Evolutionary conservation across 1,140 invertebrate genomes (phyloP).

Genomic region (Papilio glaucus): DNA sequence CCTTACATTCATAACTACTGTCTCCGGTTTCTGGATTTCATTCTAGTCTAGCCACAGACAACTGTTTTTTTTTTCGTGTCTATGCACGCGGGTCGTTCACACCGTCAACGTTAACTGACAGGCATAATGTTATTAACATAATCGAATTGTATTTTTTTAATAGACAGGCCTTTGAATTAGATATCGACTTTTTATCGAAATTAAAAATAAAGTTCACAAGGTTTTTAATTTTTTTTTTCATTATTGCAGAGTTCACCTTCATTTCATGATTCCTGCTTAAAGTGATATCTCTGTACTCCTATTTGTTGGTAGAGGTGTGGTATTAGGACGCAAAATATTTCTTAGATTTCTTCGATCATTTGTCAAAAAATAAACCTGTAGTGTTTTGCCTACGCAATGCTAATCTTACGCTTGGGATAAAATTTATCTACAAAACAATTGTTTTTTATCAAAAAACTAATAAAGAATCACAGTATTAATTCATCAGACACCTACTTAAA

Average conservation of each 20-base stretch:
- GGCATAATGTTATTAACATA: slow-evolving; percentile 19
- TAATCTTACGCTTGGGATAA: not conserved
- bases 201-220: not conserved
- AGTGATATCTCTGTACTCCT: too few species aligned
- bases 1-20: slow-evolving; percentile 32
- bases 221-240: too few species aligned
- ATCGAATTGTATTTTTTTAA: slow-evolving; percentile 6
- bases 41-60: slow-evolving; percentile 28
- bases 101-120: slow-evolving; percentile 13
- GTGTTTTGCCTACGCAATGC: not conserved
- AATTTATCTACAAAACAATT: not conserved
- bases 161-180: not conserved
- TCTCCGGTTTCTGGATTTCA: slow-evolving; percentile 35
- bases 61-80: slow-evolving; percentile 32
- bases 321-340: too few species aligned
- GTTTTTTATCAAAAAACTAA: not conserved
- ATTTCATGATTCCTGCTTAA: too few species aligned
- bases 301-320: too few species aligned
- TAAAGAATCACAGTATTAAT: not conserved
- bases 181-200: not conserved
- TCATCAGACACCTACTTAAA: slow-evolving; percentile 3
- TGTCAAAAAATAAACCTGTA: not conserved
- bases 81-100: slow-evolving; percentile 31
- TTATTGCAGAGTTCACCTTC: too few species aligned
- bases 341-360: not conserved